phyloP scores from a whole-genome alignment of 2,113 vertebrate genomes.

The Channa maculata region DNA sequence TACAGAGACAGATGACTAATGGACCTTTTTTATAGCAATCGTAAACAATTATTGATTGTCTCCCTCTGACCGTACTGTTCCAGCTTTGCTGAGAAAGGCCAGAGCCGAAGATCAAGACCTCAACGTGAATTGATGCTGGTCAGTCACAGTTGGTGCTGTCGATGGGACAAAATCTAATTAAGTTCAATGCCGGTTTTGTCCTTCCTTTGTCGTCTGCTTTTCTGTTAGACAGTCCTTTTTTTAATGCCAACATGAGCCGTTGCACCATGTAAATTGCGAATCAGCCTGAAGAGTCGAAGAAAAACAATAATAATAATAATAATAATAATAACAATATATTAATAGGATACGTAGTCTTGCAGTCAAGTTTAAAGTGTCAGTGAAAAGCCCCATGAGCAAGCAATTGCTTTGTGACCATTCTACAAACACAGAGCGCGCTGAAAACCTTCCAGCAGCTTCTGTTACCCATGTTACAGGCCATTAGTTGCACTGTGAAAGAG shows the following conservation, averaged over 20 bases:
- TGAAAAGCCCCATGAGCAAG: slow-evolving; percentile 61
- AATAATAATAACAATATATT: slow-evolving; percentile 21
- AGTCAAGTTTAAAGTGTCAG: slow-evolving; percentile 61
- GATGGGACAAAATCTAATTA: not conserved
- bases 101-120: slow-evolving; percentile 7
- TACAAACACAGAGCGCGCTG: slow-evolving; percentile 53
- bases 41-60: slow-evolving; percentile 64
- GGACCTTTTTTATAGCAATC: slow-evolving; percentile 48
- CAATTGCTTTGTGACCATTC: slow-evolving; percentile 31
- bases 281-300: not conserved
- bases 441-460: slow-evolving; percentile 35
- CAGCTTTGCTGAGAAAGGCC: not conserved
- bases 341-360: slow-evolving; percentile 32
- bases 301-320: slow-evolving; percentile 19
- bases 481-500: slow-evolving; percentile 36
- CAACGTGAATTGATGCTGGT: slow-evolving; percentile 1
- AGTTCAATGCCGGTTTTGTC: slow-evolving; percentile 10
- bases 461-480: slow-evolving; percentile 19
- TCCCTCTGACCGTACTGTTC: not conserved
- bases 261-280: slow-evolving; percentile 16
- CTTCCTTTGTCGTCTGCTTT: slow-evolving; percentile 12
- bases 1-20: slow-evolving; percentile 45
- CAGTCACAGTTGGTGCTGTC: slow-evolving; percentile 29
- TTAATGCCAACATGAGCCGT: not conserved
- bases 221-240: not conserved